Base-by-base conservation (phyloP, 2,888 invertebrate species). In the Cephalotes varians region DNA sequence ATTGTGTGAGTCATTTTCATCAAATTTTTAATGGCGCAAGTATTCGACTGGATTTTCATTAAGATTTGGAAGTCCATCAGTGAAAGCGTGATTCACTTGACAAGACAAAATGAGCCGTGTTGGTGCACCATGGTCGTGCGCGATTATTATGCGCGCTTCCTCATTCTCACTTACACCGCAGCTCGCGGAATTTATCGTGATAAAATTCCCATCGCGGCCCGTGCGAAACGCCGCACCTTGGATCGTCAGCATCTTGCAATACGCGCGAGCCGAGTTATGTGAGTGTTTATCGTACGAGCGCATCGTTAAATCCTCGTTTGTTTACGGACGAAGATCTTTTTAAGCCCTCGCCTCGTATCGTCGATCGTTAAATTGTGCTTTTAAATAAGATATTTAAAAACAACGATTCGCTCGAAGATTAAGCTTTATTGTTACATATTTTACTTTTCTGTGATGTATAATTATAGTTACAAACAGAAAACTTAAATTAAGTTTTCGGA, bases 121-220 rank as follows among this genome's bases (percentile, higher is more conserved):
- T 60, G 81, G 69, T 77, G 84, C 83, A 64, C 65, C 82, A 62
- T 73, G 84, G 21, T 37, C 34, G 82, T 85, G 82, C 79, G 85
- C 79, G n/a, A 12, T 88, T 83, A 85, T 88, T 88, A 87, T 83
- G 81, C 77, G 73, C 85, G 60, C 88, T 88, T 88, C 86, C 88
- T 88, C 85, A 83, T 88, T 88, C 87, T 88, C 88, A 82, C 86
- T 87, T 86, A 67, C 72, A 73, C 60, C 74, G 67, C 82, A 67
- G 74, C 64, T 67, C 28, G 83, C 72, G 77, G 87, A 85, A 88
- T 87, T 85, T 73, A 56, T 80, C 87, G 86, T 82, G 87, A 88
- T 88, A 85, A 88, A 87, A 54, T 81, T 83, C 81, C 73, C 81
- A 69, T 77, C 31, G 77, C 76, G 28, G 15, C 31, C 67, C 40